A percentile compares a stretch with the other conserved stretches of the same genome.
Conservation (phyloP, 2,113 vertebrate genomes). For the Chaetodon auriga region DNA sequence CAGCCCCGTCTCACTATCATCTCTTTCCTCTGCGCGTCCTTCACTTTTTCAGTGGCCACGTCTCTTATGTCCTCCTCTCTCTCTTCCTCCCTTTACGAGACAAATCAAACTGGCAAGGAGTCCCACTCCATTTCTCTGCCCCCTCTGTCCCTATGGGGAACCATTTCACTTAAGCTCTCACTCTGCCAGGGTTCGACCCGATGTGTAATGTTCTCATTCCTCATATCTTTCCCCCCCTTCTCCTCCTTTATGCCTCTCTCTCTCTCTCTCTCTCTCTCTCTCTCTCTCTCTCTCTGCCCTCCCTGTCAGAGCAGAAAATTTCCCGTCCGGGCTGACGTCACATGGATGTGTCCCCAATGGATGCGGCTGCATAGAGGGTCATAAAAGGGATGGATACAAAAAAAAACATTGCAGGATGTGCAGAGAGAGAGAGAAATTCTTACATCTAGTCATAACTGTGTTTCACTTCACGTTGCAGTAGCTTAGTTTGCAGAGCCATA, state of each 20-base stretch:
- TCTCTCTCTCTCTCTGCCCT: constrained; percentile 22
- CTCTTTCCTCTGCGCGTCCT: constrained; percentile 22
- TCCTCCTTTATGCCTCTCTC: neutral
- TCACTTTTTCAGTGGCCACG: constrained; percentile 7
- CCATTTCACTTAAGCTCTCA: constrained; percentile 63
- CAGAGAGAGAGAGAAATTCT: neutral
- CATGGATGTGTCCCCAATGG: constrained; percentile 6
- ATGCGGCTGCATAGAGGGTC: constrained; percentile 24
- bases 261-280: constrained; percentile 14
- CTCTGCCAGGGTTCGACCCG: constrained; percentile 34
- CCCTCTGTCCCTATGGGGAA: constrained; percentile 38
- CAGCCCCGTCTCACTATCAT: constrained; percentile 15
- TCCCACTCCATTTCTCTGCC: constrained; percentile 39
- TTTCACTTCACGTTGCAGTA: neutral
- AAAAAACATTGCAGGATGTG: neutral
- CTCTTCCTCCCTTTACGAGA: neutral
- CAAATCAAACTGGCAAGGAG: constrained; percentile 31
- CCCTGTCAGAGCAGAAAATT: constrained; percentile 34
- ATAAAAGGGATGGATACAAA: constrained; percentile 7
- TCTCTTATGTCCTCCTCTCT: neutral
- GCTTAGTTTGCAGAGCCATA: neutral
- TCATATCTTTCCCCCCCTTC: constrained; percentile 22
- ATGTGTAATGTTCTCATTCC: constrained; percentile 31
- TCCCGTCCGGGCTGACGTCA: constrained; percentile 51
- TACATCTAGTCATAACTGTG: neutral